Conservation (phyloP, 30 jellyfish, hydroid and myxozoan genomes). For the Aurelia coerulea region DNA sequence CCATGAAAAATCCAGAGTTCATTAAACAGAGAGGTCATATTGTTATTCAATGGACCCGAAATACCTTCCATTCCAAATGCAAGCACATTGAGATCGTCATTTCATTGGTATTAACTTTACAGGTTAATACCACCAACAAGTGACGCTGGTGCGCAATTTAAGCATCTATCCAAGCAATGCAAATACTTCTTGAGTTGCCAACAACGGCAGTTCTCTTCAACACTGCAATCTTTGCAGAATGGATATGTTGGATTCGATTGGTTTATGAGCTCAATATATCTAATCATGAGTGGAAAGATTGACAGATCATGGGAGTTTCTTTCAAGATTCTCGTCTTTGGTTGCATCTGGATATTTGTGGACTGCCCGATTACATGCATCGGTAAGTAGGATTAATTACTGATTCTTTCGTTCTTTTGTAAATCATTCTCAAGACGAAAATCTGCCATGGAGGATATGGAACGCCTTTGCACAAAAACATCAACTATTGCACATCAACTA, state of each 20-base stretch:
- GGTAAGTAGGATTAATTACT: conserved; percentile 53
- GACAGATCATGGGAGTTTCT: conserved; percentile 61
- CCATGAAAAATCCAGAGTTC: too few relatives aligned
- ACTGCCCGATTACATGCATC: conserved; percentile 58
- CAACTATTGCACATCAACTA: too few relatives aligned
- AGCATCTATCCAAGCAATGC: conserved; percentile 43
- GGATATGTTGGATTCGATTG: conserved; percentile 87
- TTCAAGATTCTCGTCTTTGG: conserved; percentile 37
- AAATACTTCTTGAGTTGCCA: conserved; percentile 45
- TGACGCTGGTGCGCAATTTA: conserved; percentile 60
- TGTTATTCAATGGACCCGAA: too few relatives aligned
- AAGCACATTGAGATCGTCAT: too few relatives aligned
- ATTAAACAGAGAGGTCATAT: too few relatives aligned
- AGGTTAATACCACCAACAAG: conserved; percentile 71
- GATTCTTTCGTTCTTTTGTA: not conserved
- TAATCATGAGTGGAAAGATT: conserved; percentile 63
- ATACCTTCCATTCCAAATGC: too few relatives aligned
- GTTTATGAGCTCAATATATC: conserved; percentile 67
- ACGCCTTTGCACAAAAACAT: too few relatives aligned
- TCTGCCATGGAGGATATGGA: too few relatives aligned
- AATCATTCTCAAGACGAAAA: too few relatives aligned
- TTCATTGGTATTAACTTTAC: not conserved
- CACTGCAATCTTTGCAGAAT: conserved; percentile 46
- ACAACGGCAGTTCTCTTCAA: conserved; percentile 45
- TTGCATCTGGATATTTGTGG: conserved; percentile 80